Conservation (phyloP, 37 sponge, comb jelly and placozoan species). For the Eunapius fragilis region DNA sequence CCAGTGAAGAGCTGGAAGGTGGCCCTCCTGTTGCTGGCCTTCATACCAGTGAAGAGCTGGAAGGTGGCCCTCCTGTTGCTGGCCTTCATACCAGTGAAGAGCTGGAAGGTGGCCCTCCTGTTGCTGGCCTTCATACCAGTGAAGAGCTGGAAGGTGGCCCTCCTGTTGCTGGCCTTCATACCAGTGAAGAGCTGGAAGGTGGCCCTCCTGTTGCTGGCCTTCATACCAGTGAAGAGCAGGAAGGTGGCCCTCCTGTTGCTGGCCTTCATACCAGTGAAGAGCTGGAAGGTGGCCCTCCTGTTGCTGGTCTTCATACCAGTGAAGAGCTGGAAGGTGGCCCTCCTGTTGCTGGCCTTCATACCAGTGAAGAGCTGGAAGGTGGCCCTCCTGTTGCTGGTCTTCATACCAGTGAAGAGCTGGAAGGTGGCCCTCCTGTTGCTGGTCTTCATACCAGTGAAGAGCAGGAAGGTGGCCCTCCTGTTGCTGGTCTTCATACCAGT, state of each 20-base stretch:
- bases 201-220: conserved; percentile 59
- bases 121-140: conserved; percentile 57
- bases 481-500: conserved; percentile 59
- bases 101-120: conserved; percentile 62
- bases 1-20: conserved; percentile 58
- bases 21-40: conserved; percentile 59
- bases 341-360: conserved; percentile 60
- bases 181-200: conserved; percentile 58
- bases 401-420: conserved; percentile 55
- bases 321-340: conserved; percentile 56
- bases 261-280: conserved; percentile 46
- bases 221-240: conserved; percentile 54
- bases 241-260: conserved; percentile 68
- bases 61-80: conserved; percentile 68
- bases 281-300: conserved; percentile 62
- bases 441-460: conserved; percentile 48
- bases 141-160: conserved; percentile 56
- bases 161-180: conserved; percentile 60
- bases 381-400: conserved; percentile 61
- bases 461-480: conserved; percentile 61
- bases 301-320: conserved; percentile 59
- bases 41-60: conserved; percentile 55
- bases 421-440: conserved; percentile 68
- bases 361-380: conserved; percentile 58
- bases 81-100: conserved; percentile 46